phyloP scores from a whole-genome alignment of 2,113 vertebrate genomes.

The Gobius niger region DNA sequence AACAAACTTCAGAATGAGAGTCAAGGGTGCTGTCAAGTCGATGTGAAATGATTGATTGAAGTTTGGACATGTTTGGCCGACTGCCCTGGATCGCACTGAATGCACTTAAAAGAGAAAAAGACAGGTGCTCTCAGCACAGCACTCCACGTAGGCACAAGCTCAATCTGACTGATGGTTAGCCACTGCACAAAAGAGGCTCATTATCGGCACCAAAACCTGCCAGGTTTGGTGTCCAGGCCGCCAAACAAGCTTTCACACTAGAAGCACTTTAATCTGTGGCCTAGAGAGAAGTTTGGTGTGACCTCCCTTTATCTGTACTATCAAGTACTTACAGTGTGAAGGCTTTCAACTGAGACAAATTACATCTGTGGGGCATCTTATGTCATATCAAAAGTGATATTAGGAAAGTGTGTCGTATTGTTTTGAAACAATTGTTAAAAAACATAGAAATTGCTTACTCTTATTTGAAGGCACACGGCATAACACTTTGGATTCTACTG shows the following conservation, averaged over 20 bases:
- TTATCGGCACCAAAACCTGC: conserved; percentile 2
- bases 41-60: too few relatives aligned
- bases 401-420: too few relatives aligned
- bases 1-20: not conserved
- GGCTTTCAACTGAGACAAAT: not conserved
- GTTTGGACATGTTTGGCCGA: not conserved
- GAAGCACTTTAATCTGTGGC: conserved; percentile 2
- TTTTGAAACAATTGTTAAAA: too few relatives aligned
- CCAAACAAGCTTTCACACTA: not conserved
- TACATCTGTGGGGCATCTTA: not conserved
- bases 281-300: not conserved
- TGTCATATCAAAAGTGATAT: not conserved
- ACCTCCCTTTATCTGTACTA: not conserved
- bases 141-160: not conserved
- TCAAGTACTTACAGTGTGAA: not conserved
- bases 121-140: conserved; percentile 6
- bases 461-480: too few relatives aligned
- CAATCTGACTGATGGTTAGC: conserved; percentile 17
- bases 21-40: not conserved
- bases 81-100: conserved; percentile 12
- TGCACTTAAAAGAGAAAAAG: conserved; percentile 21
- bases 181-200: conserved; percentile 10
- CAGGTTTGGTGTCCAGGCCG: not conserved
- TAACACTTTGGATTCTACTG: too few relatives aligned
- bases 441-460: too few relatives aligned